Evolutionary conservation across 1,140 invertebrate genomes (phyloP).

Genomic region (Magallana angulata): DNA sequence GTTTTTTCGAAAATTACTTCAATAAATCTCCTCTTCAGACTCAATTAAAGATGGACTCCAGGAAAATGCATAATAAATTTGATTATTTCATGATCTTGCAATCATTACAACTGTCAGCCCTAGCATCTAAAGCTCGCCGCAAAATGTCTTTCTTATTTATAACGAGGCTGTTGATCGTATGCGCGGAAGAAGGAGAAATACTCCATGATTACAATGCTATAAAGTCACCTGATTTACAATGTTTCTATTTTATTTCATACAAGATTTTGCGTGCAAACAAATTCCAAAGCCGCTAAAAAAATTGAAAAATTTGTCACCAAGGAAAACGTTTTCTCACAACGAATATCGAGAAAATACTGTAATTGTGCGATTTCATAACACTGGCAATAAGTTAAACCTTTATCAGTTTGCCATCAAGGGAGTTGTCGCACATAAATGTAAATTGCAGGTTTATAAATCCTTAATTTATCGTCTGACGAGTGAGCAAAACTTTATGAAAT

Average conservation of each 20-base stretch:
- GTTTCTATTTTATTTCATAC: conserved; percentile 1
- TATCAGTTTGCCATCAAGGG: conserved; percentile 46
- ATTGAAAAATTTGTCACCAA: too few relatives aligned
- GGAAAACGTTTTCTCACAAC: too few relatives aligned
- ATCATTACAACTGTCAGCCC: conserved; percentile 16
- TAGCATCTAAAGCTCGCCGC: not conserved
- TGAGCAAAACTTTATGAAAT: not conserved
- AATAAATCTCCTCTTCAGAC: conserved; percentile 35
- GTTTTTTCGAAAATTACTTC: conserved; percentile 33
- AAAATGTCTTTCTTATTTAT: not conserved
- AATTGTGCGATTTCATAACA: too few relatives aligned
- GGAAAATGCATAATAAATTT: conserved; percentile 38
- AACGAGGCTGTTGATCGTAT: conserved; percentile 22
- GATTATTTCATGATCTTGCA: conserved; percentile 31
- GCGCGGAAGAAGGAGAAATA: not conserved
- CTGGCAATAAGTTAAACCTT: conserved; percentile 27
- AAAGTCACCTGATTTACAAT: conserved; percentile 19
- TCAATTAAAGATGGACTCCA: conserved; percentile 28
- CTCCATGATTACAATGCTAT: not conserved
- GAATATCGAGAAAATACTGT: too few relatives aligned
- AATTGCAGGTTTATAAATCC: not conserved
- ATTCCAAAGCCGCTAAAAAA: not conserved
- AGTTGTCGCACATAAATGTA: conserved; percentile 29
- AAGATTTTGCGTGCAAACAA: conserved; percentile 6
- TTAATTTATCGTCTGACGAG: not conserved